Conservation (phyloP, 1,140 invertebrate genomes). For the Pseudomyrmex flavicornis region DNA sequence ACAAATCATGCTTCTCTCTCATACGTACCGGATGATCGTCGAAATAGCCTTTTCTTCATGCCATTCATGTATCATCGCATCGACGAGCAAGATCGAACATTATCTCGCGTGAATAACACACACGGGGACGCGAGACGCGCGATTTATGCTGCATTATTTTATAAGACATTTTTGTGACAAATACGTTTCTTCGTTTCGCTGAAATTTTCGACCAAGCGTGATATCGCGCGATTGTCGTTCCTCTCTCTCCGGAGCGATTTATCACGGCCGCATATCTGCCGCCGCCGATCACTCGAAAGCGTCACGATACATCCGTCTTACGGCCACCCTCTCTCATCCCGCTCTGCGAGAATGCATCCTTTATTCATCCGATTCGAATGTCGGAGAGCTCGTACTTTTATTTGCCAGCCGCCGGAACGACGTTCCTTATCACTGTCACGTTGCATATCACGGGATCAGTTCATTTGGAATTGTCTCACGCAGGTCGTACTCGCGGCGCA, state of each 20-base stretch:
- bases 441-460: conserved; percentile 26
- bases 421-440: conserved; percentile 15
- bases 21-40: neutral
- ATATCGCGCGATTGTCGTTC: neutral
- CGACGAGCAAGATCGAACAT: conserved; percentile 1
- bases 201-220: neutral
- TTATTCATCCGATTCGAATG: conserved; percentile 35
- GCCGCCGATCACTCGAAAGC: conserved; percentile 35
- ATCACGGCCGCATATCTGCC: conserved; percentile 29
- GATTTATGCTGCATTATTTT: conserved; percentile 30
- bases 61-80: conserved; percentile 38
- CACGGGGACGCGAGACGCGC: conserved; percentile 10
- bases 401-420: conserved; percentile 29
- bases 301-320: conserved; percentile 49
- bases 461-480: conserved; percentile 33
- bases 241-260: conserved; percentile 13
- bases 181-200: conserved; percentile 15
- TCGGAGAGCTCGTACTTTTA: conserved; percentile 14
- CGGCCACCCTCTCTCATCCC: neutral
- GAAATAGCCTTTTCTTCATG: neutral
- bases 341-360: conserved; percentile 41
- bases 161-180: conserved; percentile 19
- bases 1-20: neutral
- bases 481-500: neutral
- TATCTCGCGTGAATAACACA: neutral